A percentile compares a stretch with the other conserved stretches of the same genome.
Conservation (phyloP, 2,888 invertebrate species). For the Litoditis marina region DNA sequence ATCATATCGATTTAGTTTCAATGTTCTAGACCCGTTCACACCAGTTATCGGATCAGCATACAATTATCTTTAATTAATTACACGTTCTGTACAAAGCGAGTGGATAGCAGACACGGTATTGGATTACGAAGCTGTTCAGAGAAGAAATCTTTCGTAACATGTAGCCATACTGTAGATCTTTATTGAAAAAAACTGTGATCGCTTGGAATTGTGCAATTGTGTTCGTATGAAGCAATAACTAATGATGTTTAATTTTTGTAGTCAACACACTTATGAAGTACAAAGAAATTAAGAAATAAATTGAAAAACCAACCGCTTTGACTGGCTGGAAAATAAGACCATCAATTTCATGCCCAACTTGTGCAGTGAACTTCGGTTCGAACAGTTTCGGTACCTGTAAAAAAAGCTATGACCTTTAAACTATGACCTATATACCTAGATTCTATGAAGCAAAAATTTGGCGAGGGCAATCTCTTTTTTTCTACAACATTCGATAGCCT, state of each 20-base stretch:
- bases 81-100: no score
- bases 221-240: no score
- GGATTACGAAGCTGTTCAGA: no score
- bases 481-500: background rate
- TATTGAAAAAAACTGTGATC: no score
- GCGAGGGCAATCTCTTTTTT: background rate
- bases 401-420: slow-evolving; percentile 1
- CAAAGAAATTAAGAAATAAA: background rate
- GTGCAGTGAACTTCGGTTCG: slow-evolving; percentile 77
- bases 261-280: background rate
- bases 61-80: no score
- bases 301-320: slow-evolving; percentile 69
- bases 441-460: background rate
- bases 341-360: slow-evolving; percentile 88
- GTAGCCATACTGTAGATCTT: no score
- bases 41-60: no score
- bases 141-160: no score
- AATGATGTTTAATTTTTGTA: no score
- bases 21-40: background rate
- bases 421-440: background rate
- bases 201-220: no score
- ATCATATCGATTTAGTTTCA: no score
- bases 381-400: slow-evolving; percentile 44
- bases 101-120: no score
- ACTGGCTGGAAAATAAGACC: slow-evolving; percentile 95